phyloP scores from a whole-genome alignment of 2,113 vertebrate species.

The Enhydra lutris region DNA sequence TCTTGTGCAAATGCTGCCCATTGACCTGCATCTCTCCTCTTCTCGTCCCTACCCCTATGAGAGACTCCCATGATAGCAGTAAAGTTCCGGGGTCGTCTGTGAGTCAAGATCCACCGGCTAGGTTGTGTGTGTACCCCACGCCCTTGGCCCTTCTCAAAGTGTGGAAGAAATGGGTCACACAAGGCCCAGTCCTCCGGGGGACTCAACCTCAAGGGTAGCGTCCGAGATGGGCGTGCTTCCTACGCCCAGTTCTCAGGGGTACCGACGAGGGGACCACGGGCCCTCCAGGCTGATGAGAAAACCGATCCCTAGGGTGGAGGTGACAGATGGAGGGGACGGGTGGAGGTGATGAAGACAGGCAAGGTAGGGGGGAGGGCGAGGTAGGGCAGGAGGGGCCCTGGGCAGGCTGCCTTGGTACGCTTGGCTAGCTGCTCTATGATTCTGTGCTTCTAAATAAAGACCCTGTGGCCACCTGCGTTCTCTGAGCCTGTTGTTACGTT shows the following conservation, averaged over 20 bases:
- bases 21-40: background rate
- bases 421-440: too few species aligned
- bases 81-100: background rate
- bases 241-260: background rate
- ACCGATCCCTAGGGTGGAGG: background rate
- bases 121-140: background rate
- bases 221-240: background rate
- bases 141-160: background rate
- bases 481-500: background rate
- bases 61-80: background rate
- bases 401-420: background rate
- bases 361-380: background rate
- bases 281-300: background rate
- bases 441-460: slow-evolving; percentile 25
- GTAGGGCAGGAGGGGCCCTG: background rate
- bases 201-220: background rate
- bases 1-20: background rate
- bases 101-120: background rate
- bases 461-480: background rate
- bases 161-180: background rate
- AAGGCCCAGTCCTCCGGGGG: background rate
- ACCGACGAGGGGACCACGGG: background rate
- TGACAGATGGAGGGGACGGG: background rate
- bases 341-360: background rate
- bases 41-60: background rate